Conservation (phyloP, 2,797 vertebrate genomes). For the Halcyon chelicuti region DNA sequence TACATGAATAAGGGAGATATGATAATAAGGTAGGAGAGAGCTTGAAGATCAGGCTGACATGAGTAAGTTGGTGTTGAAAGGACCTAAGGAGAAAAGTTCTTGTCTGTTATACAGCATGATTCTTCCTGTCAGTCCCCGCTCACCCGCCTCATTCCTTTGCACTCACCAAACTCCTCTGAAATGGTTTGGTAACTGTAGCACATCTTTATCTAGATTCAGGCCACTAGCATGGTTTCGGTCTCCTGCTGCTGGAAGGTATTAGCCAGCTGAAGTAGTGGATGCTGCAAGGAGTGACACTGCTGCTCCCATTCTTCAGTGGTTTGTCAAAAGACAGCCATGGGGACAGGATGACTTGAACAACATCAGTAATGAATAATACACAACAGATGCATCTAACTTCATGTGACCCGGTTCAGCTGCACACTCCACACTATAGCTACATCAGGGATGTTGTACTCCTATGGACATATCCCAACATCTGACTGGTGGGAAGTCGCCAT, state of each 20-base stretch:
- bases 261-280: not conserved
- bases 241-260: not conserved
- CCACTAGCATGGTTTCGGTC: not conserved
- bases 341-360: not conserved
- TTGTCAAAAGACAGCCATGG: not conserved
- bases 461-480: not conserved
- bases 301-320: not conserved
- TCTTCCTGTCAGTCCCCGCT: not conserved
- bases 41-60: not conserved
- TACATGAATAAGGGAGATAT: not conserved
- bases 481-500: not conserved
- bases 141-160: not conserved
- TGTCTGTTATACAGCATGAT: not conserved
- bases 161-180: not conserved
- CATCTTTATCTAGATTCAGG: not conserved
- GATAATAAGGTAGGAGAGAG: not conserved
- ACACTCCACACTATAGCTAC: not conserved
- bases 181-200: not conserved
- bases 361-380: not conserved
- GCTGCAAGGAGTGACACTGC: not conserved
- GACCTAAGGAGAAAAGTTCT: not conserved
- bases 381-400: not conserved
- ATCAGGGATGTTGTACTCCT: not conserved
- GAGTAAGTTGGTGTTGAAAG: not conserved
- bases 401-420: fast-evolving